phyloP scores from a whole-genome alignment of 2,113 vertebrate genomes.

The Vulpes ferrilata region DNA sequence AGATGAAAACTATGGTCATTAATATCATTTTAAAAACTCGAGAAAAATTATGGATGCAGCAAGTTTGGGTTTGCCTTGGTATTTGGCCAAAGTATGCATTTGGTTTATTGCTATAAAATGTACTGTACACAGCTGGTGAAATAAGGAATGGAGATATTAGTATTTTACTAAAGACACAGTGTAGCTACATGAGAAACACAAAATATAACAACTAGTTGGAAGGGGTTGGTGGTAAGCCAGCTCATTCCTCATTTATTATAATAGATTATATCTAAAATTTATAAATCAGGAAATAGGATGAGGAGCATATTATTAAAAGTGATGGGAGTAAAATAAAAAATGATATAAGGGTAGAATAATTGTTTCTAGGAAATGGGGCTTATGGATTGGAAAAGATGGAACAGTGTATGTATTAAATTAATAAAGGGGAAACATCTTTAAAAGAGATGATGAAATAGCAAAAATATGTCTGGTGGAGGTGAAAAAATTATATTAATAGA shows the following conservation, averaged over 20 bases:
- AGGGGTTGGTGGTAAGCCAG: background rate
- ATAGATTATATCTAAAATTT: background rate
- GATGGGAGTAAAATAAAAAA: background rate
- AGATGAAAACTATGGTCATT: conserved; percentile 3
- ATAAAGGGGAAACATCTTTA: background rate
- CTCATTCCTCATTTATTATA: background rate
- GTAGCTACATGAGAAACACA: background rate
- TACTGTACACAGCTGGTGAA: background rate
- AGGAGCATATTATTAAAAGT: conserved; percentile 10
- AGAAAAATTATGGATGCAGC: background rate
- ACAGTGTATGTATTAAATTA: background rate
- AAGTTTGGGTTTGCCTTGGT: conserved; percentile 34
- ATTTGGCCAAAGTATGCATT: conserved; percentile 2
- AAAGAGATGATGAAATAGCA: background rate
- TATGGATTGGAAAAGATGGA: background rate
- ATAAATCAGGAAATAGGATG: background rate
- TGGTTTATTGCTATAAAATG: conserved; percentile 18
- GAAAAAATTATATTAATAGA: conserved; percentile 21
- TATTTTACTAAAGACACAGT: conserved; percentile 23
- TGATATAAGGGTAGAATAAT: background rate
- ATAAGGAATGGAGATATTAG: background rate
- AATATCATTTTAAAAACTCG: conserved; percentile 7
- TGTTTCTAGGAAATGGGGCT: background rate
- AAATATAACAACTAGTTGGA: conserved; percentile 10
- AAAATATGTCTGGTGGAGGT: background rate